Conservation (phyloP, 1,140 invertebrate genomes). For the Tetraneura akinire region DNA sequence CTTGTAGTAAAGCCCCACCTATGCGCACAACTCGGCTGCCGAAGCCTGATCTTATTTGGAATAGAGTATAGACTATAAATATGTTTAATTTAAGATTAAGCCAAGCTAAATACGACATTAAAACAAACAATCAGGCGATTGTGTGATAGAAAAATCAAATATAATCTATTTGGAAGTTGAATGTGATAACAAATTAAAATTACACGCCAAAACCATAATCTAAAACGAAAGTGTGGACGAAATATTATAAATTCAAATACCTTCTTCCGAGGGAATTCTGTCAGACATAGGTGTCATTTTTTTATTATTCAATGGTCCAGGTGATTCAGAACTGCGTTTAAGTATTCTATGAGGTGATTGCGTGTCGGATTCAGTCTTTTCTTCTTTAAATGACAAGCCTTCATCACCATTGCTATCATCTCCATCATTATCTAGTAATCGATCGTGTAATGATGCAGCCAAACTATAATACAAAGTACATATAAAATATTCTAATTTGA, state of each 20-base stretch:
- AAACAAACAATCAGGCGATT: conserved; percentile 37
- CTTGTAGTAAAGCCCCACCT: no score
- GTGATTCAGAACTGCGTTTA: conserved; percentile 51
- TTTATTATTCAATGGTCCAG: conserved; percentile 13
- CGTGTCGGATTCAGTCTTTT: conserved; percentile 45
- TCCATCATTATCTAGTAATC: conserved; percentile 66
- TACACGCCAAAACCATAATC: conserved; percentile 49
- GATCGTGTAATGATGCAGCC: conserved; percentile 78
- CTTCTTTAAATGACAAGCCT: conserved; percentile 49
- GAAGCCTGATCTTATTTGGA: no score
- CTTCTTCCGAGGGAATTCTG: conserved; percentile 32
- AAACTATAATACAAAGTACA: conserved; percentile 60
- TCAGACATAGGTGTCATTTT: conserved; percentile 49
- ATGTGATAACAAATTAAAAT: conserved; percentile 44
- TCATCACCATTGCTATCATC: conserved; percentile 54
- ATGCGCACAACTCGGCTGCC: no score
- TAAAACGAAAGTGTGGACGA: conserved; percentile 24
- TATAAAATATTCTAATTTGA: background rate
- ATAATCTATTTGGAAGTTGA: conserved; percentile 37
- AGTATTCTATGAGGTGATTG: conserved; percentile 36
- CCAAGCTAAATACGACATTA: conserved; percentile 48
- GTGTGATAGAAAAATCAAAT: conserved; percentile 19
- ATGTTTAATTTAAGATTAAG: conserved; percentile 33
- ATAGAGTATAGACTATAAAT: conserved; percentile 5
- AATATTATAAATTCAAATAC: conserved; percentile 37